These are phyloP conservation scores for Gymnorhina tibicen DNA, from an alignment of 2,113 vertebrate genomes.

Conservation along the genomic window DNA sequence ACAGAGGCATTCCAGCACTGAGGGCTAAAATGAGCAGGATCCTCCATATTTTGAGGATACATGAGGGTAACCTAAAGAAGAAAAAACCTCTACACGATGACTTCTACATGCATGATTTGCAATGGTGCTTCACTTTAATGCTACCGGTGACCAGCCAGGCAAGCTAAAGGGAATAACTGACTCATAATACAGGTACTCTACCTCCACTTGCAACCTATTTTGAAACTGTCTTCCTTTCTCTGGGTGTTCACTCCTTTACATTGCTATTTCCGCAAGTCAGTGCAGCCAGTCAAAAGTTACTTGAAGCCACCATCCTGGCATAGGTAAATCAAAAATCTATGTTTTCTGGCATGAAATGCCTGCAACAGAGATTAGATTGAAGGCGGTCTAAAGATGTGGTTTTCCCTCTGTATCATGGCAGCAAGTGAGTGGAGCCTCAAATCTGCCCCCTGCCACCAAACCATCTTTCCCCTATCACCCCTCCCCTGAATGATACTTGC, in stretches of 20 bases:
- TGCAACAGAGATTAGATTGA: background rate
- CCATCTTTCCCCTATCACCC: background rate
- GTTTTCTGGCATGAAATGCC: background rate
- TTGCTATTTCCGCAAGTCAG: background rate
- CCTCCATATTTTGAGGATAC: background rate
- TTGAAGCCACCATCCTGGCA: background rate
- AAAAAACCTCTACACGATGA: background rate
- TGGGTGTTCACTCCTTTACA: fast-evolving
- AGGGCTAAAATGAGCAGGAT: background rate
- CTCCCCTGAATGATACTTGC: background rate
- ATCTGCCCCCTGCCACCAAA: background rate
- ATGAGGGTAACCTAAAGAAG: background rate
- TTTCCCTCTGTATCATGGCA: background rate
- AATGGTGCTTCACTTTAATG: background rate
- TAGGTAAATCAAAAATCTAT: background rate
- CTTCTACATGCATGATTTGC: background rate
- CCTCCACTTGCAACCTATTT: background rate
- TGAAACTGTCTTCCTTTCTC: background rate
- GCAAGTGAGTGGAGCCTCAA: background rate
- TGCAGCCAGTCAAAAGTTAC: background rate
- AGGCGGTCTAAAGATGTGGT: fast-evolving
- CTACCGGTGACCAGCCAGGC: background rate
- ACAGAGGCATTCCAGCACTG: background rate
- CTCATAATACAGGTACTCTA: fast-evolving
- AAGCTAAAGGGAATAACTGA: background rate